Conservation (phyloP, 2,888 invertebrate species). For the Eupithecia pulchellata region DNA sequence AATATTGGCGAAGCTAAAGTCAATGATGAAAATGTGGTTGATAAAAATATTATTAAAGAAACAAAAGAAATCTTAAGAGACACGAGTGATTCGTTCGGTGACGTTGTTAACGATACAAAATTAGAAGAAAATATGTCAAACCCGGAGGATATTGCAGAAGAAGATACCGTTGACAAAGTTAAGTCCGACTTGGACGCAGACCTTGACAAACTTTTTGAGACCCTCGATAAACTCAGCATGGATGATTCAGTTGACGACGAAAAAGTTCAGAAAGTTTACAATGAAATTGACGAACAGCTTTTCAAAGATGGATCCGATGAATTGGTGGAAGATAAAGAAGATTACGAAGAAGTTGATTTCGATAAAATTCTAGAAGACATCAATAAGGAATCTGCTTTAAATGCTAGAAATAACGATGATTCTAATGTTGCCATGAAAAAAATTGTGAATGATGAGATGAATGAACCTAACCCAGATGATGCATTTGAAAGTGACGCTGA, state of each 20-base stretch:
- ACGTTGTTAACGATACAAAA: slow-evolving; percentile 9
- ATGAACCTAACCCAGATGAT: slow-evolving; percentile 42
- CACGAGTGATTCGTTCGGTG: slow-evolving; percentile 24
- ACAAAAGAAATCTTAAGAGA: slow-evolving; percentile 29
- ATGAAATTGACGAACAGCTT: slow-evolving; percentile 2
- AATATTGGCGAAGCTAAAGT: neutral
- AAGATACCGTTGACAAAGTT: slow-evolving; percentile 58
- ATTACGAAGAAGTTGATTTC: slow-evolving; percentile 47
- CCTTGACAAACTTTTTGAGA: slow-evolving; percentile 62
- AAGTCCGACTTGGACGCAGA: slow-evolving; percentile 64
- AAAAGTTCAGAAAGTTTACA: slow-evolving; percentile 36
- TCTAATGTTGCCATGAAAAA: slow-evolving; percentile 20
- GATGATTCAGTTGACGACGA: slow-evolving; percentile 41
- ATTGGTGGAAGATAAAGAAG: slow-evolving; percentile 35
- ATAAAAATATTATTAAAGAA: slow-evolving; percentile 2
- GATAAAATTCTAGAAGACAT: slow-evolving; percentile 45
- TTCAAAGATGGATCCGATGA: slow-evolving; percentile 34
- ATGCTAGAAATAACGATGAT: slow-evolving; percentile 28
- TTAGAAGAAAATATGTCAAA: slow-evolving; percentile 27
- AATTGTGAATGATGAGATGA: slow-evolving; percentile 34
- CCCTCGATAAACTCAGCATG: slow-evolving; percentile 57
- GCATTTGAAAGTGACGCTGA: slow-evolving; percentile 36
- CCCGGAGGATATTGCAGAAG: slow-evolving; percentile 41
- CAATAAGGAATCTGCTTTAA: slow-evolving; percentile 34
- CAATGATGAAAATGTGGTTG: neutral